Evolutionary conservation across 2,797 vertebrate genomes (phyloP), one percentile per base, ranked within the genome.

Genomic region (Menidia menidia): DNA sequence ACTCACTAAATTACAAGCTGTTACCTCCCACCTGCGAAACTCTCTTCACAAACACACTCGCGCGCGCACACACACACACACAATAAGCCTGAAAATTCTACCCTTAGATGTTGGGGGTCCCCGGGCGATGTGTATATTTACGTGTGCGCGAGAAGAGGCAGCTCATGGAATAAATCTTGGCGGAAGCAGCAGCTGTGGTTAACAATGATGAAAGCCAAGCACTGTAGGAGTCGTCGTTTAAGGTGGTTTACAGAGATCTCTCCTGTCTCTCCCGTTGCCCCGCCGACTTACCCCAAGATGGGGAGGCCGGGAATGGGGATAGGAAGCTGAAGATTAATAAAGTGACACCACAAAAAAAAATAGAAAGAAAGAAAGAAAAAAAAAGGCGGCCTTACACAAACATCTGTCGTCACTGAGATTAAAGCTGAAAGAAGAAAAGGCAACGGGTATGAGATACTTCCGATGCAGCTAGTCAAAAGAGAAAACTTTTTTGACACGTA

Each of bases 201-300:
- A 32, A 13, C 67, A 11, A 0, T 59, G 84, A 86, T 88, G 68
- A 87, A 88, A 84, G 89, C 75, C 10, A 66, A 83, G 43, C 31
- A 5, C 53, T 33, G 44, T 19, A 35, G 61, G 68, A 74, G 64
- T 77, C 58, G 45, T 10, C 9, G 42, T 76, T 77, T 75, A 56
- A 54, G 56, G 59, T 9, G 41, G 18, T 64, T 59, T 77, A 58
- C 72, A 32, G 15, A n/a, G 48, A 47, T 54, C 11, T 70, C 73
- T 84, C 80, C 80, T 79, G 80, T 52, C 41, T 60, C 39, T 62
- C 5, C 12, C 15, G 25, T 25, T 4, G 47, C 31, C n/a, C 42
- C 18, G 18, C 32, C 25, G 25, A 1, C 59, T 65, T 71, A 52
- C 25, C 25, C 25, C 25, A 61, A 66, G 66, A 44, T 39, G 67